Conservation (phyloP, 2,888 invertebrate species). For the Drosophila acutilabella region DNA sequence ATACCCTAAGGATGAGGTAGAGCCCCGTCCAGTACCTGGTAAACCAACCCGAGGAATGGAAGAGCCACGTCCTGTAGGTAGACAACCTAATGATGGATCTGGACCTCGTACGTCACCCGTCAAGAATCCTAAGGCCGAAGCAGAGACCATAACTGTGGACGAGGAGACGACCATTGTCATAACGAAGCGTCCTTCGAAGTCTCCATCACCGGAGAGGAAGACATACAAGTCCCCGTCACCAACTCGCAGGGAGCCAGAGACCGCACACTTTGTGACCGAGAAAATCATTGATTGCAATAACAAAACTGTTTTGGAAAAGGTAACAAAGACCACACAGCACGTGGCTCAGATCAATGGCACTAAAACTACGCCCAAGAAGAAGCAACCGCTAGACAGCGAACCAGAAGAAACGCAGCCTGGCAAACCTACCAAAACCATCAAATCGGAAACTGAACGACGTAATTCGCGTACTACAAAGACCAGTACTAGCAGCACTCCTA, state of each 20-base stretch:
- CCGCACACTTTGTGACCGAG: conserved; percentile 62
- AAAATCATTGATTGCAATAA: conserved; percentile 65
- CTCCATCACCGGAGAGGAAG: conserved; percentile 44
- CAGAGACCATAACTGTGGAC: conserved; percentile 47
- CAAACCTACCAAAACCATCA: conserved; percentile 6
- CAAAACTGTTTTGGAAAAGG: conserved; percentile 45
- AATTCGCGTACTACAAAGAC: conserved; percentile 49
- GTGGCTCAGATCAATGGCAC: conserved; percentile 1
- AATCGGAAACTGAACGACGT: conserved; percentile 48
- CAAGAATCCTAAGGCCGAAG: conserved; percentile 39
- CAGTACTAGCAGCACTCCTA: conserved; percentile 19
- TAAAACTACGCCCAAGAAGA: conserved; percentile 30
- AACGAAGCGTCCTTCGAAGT: conserved; percentile 46
- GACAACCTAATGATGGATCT: conserved; percentile 8
- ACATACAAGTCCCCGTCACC: conserved; percentile 44
- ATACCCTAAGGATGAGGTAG: not conserved
- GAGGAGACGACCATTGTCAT: conserved; percentile 59
- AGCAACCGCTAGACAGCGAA: conserved; percentile 35
- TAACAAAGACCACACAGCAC: conserved; percentile 22
- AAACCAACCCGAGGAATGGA: conserved; percentile 4
- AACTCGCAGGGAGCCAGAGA: conserved; percentile 44
- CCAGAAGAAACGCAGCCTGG: conserved; percentile 33
- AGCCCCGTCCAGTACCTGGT: not conserved
- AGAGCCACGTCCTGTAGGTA: conserved; percentile 23
- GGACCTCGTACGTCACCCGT: not conserved